A percentile compares a stretch with the other conserved stretches of the same genome.
phyloP scores from a whole-genome alignment of 2,113 vertebrate genomes.

The Mesembrinibis cayennensis region DNA sequence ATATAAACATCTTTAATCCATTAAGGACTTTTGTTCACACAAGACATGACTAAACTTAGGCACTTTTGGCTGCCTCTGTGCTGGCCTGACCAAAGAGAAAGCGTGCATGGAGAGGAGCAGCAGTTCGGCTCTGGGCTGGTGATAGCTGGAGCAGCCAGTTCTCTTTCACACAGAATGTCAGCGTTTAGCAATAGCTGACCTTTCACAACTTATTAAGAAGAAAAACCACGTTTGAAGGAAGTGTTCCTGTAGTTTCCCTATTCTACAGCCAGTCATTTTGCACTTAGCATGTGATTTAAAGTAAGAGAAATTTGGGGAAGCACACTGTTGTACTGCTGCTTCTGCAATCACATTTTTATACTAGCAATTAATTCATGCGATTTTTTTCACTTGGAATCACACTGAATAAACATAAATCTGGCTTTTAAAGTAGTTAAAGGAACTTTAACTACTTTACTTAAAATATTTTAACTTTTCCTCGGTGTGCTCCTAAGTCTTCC shows the following conservation, averaged over 20 bases:
- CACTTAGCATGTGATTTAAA: neutral
- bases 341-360: neutral
- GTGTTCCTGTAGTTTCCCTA: conserved; percentile 16
- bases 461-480: neutral
- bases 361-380: neutral
- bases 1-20: neutral
- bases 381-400: neutral
- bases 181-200: conserved; percentile 25
- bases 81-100: neutral
- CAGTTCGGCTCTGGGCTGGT: neutral
- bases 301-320: neutral
- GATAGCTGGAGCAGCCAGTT: accelerated
- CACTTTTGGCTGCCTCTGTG: neutral
- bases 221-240: conserved; percentile 44
- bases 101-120: neutral
- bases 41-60: neutral
- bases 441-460: neutral
- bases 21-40: neutral
- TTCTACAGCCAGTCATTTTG: neutral
- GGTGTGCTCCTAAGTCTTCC: neutral
- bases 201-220: conserved; percentile 15
- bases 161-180: conserved; percentile 13
- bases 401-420: neutral
- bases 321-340: neutral
- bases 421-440: neutral